Percentiles rank a stretch among this genome's conserved stretches.
phyloP scores from a whole-genome alignment of 2,888 invertebrate genomes.

The Acanthosepion lycidas region DNA sequence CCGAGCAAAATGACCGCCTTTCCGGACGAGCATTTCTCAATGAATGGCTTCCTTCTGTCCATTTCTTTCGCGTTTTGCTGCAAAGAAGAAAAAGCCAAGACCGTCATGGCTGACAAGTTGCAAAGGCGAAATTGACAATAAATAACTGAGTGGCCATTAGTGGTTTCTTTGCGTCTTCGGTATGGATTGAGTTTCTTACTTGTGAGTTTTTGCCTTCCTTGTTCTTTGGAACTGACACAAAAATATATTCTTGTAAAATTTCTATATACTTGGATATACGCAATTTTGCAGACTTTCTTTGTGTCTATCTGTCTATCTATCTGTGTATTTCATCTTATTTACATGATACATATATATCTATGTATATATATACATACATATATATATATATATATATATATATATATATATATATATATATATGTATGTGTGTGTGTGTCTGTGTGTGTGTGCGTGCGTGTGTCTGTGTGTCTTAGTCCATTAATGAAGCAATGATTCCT shows the following conservation, averaged over 20 bases:
- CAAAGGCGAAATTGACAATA: neutral
- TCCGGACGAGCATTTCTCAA: neutral
- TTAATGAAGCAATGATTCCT: no score
- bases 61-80: neutral
- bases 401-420: neutral
- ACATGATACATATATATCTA: neutral
- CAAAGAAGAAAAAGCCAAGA: neutral
- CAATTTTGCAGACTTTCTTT: no score
- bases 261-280: neutral
- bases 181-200: neutral
- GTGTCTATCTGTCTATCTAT: neutral
- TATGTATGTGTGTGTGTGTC: no score
- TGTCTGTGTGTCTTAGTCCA: no score
- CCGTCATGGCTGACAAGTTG: neutral
- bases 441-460: no score
- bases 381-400: neutral
- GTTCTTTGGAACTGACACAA: neutral
- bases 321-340: neutral
- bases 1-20: neutral
- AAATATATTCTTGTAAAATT: neutral
- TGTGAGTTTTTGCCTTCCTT: no score
- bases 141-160: neutral
- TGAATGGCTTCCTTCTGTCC: neutral
- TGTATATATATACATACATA: neutral
- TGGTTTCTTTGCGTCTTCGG: neutral